A percentile compares a stretch with the other conserved stretches of the same genome.
phyloP scores from a whole-genome alignment of 1,140 invertebrate genomes.

The Lutraria rhynchaena region DNA sequence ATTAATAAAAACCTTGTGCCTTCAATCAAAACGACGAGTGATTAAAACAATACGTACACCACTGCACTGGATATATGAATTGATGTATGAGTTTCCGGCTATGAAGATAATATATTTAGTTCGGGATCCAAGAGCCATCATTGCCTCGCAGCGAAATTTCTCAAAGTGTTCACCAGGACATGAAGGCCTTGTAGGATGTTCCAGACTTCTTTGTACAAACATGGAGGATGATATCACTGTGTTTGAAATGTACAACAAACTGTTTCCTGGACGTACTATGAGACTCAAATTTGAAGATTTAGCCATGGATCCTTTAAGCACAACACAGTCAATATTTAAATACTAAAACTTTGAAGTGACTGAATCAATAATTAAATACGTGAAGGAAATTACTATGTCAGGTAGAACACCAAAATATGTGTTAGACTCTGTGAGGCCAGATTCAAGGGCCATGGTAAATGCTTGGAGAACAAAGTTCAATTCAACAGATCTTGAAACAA shows the following conservation, averaged over 20 bases:
- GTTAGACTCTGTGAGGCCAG: conserved; percentile 4
- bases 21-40: conserved; percentile 20
- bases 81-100: conserved; percentile 26
- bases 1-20: not conserved
- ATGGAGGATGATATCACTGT: conserved; percentile 27
- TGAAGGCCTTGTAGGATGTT: conserved; percentile 20
- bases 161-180: not conserved
- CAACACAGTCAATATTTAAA: conserved; percentile 13
- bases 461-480: conserved; percentile 13
- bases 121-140: conserved; percentile 16
- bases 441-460: conserved; percentile 4
- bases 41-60: conserved; percentile 30
- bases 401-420: conserved; percentile 1
- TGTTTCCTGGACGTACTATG: not conserved
- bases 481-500: not conserved
- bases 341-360: conserved; percentile 9
- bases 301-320: conserved; percentile 2
- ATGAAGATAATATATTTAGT: conserved; percentile 46
- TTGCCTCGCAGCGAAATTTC: conserved; percentile 17
- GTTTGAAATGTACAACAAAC: not conserved
- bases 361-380: not conserved
- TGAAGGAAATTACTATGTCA: conserved; percentile 27
- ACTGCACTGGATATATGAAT: not conserved
- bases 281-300: conserved; percentile 29
- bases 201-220: conserved; percentile 18